Base-by-base conservation (phyloP, 2,797 vertebrate genomes). In the Pagetopsis macropterus region DNA sequence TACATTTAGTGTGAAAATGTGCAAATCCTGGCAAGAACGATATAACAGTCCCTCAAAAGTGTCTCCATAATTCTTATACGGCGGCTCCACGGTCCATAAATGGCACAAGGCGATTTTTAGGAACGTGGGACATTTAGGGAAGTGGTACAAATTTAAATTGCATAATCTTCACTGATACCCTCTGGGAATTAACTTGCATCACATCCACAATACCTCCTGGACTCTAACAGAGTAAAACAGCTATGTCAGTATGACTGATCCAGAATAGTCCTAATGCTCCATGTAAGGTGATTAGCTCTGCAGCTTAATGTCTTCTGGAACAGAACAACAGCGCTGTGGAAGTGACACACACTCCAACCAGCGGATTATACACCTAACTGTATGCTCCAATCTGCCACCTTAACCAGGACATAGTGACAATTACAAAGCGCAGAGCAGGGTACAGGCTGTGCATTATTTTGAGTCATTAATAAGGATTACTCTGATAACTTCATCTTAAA, bases 271-370 rank as follows among this genome's bases (percentile, higher is more conserved):
- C 27, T 86, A 83, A 87, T 81, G 50, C 84, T 73, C 23, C 4
- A 2, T 65, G 52, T 84, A 86, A 91, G 83, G 76, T 56, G 91
- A 89, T 93, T 89, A 92, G 54, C 60, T 75, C 55, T 49, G 70
- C 72, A 67, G 60, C 69, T 52, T 63, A 51, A 61, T 40, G 51
- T 55, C 45, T 10, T 44, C 55, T 45, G 66, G 49, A 70, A 66
- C 68, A 52, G 68, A 33, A 41, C 51, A 11, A 66, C 58, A 54
- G 56, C 6, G n/a, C 40, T 61, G 61, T 55, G 49, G 61, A 80
- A 61, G 21, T 3, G 33, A 82, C 52, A 59, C 54, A 58, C 51
- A 63, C 48, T 51, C 46, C 46, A 43, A 49, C 62, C 62, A 33
- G 21, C 17, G 79, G 79, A 86, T 86, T 81, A 84, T 1, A 27